phyloP scores from a whole-genome alignment of 2,888 invertebrate genomes.

The Byasa hedistus region DNA sequence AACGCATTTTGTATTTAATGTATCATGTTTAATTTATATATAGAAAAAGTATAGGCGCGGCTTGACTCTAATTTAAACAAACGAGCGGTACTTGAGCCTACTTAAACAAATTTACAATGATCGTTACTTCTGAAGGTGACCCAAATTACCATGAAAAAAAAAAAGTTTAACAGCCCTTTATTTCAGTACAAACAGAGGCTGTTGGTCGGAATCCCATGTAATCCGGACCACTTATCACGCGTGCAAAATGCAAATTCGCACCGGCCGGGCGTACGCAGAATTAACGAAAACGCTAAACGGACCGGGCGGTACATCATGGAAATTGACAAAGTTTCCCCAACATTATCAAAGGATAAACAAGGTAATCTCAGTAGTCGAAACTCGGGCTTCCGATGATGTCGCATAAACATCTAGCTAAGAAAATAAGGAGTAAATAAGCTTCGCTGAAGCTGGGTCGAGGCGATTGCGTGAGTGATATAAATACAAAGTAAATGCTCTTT shows the following conservation, averaged over 20 bases:
- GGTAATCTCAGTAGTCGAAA: conserved; percentile 46
- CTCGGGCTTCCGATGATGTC: conserved; percentile 24
- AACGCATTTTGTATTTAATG: conserved; percentile 34
- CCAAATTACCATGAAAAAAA: conserved; percentile 79
- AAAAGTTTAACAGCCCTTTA: conserved; percentile 77
- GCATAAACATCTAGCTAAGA: conserved; percentile 19
- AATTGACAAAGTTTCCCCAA: conserved; percentile 73
- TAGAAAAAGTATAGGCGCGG: conserved; percentile 40
- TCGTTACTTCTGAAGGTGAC: conserved; percentile 75
- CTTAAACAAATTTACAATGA: conserved; percentile 77
- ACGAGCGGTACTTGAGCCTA: conserved; percentile 64
- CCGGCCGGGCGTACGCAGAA: conserved; percentile 66
- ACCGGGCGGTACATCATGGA: conserved; percentile 53
- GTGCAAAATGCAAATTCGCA: conserved; percentile 79
- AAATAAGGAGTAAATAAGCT: conserved; percentile 23
- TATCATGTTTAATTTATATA: conserved; percentile 13
- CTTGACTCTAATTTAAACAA: conserved; percentile 65
- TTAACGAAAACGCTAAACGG: conserved; percentile 63
- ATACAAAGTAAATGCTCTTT: conserved; percentile 31
- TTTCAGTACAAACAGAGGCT: conserved; percentile 78
- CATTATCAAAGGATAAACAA: conserved; percentile 62
- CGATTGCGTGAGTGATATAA: conserved; percentile 29
- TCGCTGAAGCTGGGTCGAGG: conserved; percentile 23
- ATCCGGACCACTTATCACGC: conserved; percentile 79
- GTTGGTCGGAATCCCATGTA: conserved; percentile 76